phyloP scores from a whole-genome alignment of 2,888 invertebrate species.

The Masnerella sp. region DNA sequence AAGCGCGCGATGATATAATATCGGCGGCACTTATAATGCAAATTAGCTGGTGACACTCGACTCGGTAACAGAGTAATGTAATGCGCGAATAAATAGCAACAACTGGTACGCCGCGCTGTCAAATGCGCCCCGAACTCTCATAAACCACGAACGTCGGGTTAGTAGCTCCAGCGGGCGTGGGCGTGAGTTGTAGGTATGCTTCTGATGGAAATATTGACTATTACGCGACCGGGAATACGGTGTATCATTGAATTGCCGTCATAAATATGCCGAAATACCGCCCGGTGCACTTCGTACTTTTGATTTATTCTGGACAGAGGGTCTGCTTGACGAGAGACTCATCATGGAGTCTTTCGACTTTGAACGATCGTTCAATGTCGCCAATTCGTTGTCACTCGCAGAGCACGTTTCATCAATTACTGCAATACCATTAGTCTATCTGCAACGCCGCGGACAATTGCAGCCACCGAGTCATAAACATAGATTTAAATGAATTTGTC shows the following conservation, averaged over 20 bases:
- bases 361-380: constrained; percentile 57
- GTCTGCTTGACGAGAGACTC: constrained; percentile 62
- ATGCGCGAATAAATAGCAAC: constrained; percentile 78
- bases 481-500: constrained; percentile 36
- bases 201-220: constrained; percentile 78
- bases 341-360: constrained; percentile 64
- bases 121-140: constrained; percentile 76
- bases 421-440: constrained; percentile 47
- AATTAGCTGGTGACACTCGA: constrained; percentile 76
- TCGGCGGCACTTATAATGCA: constrained; percentile 77
- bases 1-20: constrained; percentile 76
- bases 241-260: constrained; percentile 77
- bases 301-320: constrained; percentile 73
- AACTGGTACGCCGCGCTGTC: constrained; percentile 76
- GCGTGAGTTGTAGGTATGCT: constrained; percentile 77
- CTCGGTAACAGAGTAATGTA: constrained; percentile 77
- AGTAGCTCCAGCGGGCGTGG: constrained; percentile 67
- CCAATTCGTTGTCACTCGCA: constrained; percentile 59
- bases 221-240: constrained; percentile 76
- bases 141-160: constrained; percentile 72
- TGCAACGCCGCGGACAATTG: constrained; percentile 46
- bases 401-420: constrained; percentile 56
- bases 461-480: constrained; percentile 51
- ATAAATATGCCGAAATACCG: constrained; percentile 76
- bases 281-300: constrained; percentile 74